Evolutionary conservation across 2,113 vertebrate genomes (phyloP).

Genomic region (Leucoraja erinaceus): DNA sequence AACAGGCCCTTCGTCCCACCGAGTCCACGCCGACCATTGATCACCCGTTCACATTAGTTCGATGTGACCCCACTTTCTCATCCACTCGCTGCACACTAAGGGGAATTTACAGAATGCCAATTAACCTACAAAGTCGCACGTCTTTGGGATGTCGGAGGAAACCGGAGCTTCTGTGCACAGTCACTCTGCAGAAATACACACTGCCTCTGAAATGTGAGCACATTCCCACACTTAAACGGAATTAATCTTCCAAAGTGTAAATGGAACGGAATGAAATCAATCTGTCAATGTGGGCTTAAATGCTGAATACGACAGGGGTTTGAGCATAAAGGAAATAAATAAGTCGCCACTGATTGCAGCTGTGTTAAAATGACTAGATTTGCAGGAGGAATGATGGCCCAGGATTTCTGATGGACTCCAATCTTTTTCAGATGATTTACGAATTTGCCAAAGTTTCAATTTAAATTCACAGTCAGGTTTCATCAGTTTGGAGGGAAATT

Average conservation of each 20-base stretch:
- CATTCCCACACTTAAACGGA: background rate
- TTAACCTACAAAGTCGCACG: too few relatives aligned
- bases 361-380: background rate
- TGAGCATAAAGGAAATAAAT: conserved; percentile 24
- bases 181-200: background rate
- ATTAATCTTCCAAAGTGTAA: conserved; percentile 1
- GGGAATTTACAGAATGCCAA: too few relatives aligned
- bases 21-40: too few relatives aligned
- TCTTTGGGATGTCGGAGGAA: too few relatives aligned
- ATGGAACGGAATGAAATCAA: conserved; percentile 23
- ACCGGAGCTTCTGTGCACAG: background rate
- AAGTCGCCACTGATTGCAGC: conserved; percentile 1
- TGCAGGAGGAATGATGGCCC: background rate
- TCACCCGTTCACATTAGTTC: too few relatives aligned
- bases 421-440: conserved; percentile 17
- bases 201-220: background rate
- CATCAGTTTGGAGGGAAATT: background rate
- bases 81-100: too few relatives aligned
- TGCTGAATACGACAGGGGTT: background rate
- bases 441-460: background rate
- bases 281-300: conserved; percentile 13
- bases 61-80: too few relatives aligned
- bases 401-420: background rate
- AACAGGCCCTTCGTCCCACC: too few relatives aligned
- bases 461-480: conserved; percentile 10